Conservation (phyloP, 2,888 invertebrate species). For the Sesia apiformis region DNA sequence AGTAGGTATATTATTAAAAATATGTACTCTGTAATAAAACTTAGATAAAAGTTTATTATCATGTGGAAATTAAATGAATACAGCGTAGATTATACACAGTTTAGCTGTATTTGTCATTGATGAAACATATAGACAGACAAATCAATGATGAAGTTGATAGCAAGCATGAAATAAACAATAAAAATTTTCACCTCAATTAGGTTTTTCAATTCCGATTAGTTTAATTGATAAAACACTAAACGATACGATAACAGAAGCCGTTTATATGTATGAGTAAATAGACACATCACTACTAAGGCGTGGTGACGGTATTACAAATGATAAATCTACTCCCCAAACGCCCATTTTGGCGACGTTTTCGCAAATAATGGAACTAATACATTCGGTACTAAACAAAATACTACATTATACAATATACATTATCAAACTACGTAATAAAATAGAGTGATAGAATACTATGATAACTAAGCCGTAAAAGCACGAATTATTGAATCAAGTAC, state of each 20-base stretch:
- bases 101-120: no score
- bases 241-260: background rate
- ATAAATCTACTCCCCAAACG: constrained; percentile 55
- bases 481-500: constrained; percentile 50
- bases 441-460: constrained; percentile 1
- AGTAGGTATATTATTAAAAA: no score
- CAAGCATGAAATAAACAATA: no score
- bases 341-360: constrained; percentile 37
- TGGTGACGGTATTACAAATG: constrained; percentile 39
- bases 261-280: background rate
- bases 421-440: background rate
- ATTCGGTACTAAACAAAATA: background rate
- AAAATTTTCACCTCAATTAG: no score
- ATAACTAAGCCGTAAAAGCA: constrained; percentile 25
- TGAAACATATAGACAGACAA: no score
- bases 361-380: constrained; percentile 1
- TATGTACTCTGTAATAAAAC: no score
- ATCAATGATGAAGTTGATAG: no score
- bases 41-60: no score
- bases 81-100: no score
- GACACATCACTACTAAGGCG: constrained; percentile 14
- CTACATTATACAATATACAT: background rate
- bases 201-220: background rate
- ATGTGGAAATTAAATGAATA: no score
- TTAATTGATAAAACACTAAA: background rate